Percentiles rank a stretch among this genome's conserved stretches.
phyloP scores from a whole-genome alignment of 2,888 invertebrate species.

The Polyommatus iphigenia region DNA sequence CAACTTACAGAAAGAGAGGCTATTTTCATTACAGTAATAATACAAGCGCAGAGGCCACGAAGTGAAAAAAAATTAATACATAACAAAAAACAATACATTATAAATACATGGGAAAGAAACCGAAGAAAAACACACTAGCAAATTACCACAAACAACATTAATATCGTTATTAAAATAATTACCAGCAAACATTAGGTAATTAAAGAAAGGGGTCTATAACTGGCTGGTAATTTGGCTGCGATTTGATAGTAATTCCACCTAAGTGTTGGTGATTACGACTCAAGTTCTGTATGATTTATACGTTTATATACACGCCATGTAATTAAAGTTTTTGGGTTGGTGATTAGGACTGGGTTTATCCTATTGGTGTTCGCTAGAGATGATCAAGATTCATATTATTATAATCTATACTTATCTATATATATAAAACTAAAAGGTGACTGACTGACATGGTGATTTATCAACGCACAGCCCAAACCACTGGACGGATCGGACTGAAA shows the following conservation, averaged over 20 bases:
- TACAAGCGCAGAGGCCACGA: neutral
- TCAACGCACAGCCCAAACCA: no score
- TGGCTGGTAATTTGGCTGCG: constrained; percentile 68
- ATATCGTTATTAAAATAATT: constrained; percentile 69
- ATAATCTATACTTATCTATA: no score
- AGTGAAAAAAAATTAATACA: neutral
- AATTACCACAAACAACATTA: constrained; percentile 70
- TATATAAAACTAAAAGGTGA: no score
- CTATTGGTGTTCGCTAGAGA: constrained; percentile 33
- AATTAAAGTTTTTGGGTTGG: constrained; percentile 17
- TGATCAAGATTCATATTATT: neutral
- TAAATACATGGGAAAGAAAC: neutral
- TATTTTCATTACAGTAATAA: neutral
- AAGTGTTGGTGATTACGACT: constrained; percentile 61
- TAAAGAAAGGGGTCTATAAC: constrained; percentile 79
- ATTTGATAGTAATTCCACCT: constrained; percentile 67
- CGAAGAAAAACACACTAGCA: constrained; percentile 50
- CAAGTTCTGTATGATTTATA: neutral
- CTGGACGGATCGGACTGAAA: no score
- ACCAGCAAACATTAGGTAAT: constrained; percentile 72
- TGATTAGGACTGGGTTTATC: neutral
- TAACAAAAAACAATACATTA: neutral
- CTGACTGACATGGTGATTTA: no score
- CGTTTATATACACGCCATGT: constrained; percentile 3
- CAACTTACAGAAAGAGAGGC: neutral